Evolutionary conservation across 2,888 invertebrate genomes (phyloP).

Genomic region (Leptogaster cylindrica): DNA sequence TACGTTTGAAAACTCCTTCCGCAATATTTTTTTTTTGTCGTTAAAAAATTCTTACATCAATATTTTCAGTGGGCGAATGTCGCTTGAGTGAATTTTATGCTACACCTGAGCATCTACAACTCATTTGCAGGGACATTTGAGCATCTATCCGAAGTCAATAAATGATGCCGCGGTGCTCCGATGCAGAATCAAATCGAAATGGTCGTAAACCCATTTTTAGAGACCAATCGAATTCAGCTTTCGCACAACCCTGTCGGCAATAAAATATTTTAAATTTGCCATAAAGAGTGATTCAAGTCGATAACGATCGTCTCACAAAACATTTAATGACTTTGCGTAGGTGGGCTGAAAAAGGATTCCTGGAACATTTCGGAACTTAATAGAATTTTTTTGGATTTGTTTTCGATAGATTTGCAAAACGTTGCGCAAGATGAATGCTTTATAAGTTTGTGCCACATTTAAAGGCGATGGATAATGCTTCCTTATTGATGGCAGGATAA

Average conservation of each 20-base stretch:
- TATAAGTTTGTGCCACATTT: not conserved
- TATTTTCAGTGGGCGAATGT: no score
- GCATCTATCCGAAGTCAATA: conserved; percentile 1
- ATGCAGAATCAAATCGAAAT: conserved; percentile 30
- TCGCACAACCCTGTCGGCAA: conserved; percentile 20
- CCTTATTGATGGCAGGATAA: not conserved
- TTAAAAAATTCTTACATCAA: no score
- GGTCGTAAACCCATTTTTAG: conserved; percentile 13
- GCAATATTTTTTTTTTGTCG: no score
- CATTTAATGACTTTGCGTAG: conserved; percentile 10
- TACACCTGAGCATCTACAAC: conserved; percentile 15
- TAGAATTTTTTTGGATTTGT: not conserved
- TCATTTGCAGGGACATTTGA: conserved; percentile 27
- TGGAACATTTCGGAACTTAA: not conserved
- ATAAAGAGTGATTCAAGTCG: conserved; percentile 36
- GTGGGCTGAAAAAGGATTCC: not conserved
- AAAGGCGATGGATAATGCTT: not conserved
- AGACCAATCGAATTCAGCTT: conserved; percentile 18
- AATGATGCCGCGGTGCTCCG: conserved; percentile 19
- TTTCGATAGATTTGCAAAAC: not conserved
- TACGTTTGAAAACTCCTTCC: no score
- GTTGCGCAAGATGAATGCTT: not conserved
- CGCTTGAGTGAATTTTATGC: no score
- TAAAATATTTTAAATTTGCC: conserved; percentile 41
- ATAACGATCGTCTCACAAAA: conserved; percentile 35